Evolutionary conservation across 2,113 vertebrate genomes (phyloP), one percentile per base, ranked within the genome.

Genomic region (Hippoglossus stenolepis): DNA sequence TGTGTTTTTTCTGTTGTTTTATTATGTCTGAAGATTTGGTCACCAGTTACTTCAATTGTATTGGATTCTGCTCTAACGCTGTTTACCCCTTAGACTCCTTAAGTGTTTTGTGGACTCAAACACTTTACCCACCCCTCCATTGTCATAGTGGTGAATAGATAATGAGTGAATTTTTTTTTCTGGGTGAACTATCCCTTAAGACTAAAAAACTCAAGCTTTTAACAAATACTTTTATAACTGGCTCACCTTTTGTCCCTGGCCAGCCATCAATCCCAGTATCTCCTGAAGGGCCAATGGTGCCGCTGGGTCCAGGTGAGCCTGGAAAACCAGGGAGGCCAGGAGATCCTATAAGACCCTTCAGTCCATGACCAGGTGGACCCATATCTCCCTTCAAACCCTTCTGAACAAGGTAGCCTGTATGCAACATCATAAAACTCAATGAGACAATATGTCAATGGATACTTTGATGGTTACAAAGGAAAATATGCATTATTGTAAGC

Each of bases 181-280:
- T 38, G 35, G 35, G 35, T 38, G 31, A 35, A 9, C 31, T 35
- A 35, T 9, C 7, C 31, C 31, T 35, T 35, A 35, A 35, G 8
- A 8, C 28, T 35, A 35, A 35, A 8, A 35, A 35, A 9, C 31
- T 35, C 8, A 12, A 26, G 8, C 24, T 35, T 21, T 74, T 65
- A 11, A 63, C 11, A 51, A 31, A 35, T 0, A 57, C 56, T 62
- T 45, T 11, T 20, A 21, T 15, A 45, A 70, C 13, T n/a, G 2
- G 35, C 53, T 87, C 47, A 91, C 92, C 92, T 86, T 91, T 92
- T 10, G n/a, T 21, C 70, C 91, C 86, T 47, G 56, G 62, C n/a
- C 12, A 38, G 18, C 91, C 91, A 67, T 57, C 8, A 4, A 53
- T 12, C 5, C 91, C 93, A 61, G 69, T 68, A 60, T 91, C 86